Conservation (phyloP, 2,888 invertebrate genomes). For the Dendrolimus pini region DNA sequence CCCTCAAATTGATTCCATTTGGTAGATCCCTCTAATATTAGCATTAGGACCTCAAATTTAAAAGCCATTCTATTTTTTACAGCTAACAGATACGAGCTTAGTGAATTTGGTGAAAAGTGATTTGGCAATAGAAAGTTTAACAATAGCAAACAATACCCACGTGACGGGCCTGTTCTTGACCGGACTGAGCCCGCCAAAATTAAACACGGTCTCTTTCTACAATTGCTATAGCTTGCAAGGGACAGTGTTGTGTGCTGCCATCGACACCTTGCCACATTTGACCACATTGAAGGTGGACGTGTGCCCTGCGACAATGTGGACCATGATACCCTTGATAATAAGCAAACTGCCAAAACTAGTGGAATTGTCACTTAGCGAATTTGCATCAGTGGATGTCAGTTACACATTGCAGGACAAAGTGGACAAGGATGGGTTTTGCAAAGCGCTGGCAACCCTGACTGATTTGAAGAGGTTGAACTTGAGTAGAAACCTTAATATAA, state of each 20-base stretch:
- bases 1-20: too few relatives aligned
- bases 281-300: constrained; percentile 51
- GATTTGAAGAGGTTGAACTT: constrained; percentile 64
- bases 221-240: constrained; percentile 65
- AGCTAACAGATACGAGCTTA: constrained; percentile 62
- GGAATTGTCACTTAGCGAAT: constrained; percentile 58
- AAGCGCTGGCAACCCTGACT: constrained; percentile 48
- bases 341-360: constrained; percentile 46
- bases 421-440: constrained; percentile 44
- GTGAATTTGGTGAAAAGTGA: constrained; percentile 54
- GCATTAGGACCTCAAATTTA: too few relatives aligned
- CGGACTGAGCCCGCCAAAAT: constrained; percentile 35
- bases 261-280: constrained; percentile 41
- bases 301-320: constrained; percentile 55
- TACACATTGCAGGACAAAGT: constrained; percentile 30
- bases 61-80: constrained; percentile 13
- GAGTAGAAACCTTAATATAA: constrained; percentile 61
- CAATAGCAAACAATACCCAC: constrained; percentile 54
- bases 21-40: too few relatives aligned
- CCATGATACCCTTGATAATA: constrained; percentile 50
- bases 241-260: constrained; percentile 47
- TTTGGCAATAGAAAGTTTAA: constrained; percentile 46
- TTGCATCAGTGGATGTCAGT: constrained; percentile 34
- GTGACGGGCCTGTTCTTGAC: constrained; percentile 62
- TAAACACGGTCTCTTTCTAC: constrained; percentile 49